A percentile compares a stretch with the other conserved stretches of the same genome.
Conservation (phyloP, 2,113 vertebrate species). For the Helogale parvula region DNA sequence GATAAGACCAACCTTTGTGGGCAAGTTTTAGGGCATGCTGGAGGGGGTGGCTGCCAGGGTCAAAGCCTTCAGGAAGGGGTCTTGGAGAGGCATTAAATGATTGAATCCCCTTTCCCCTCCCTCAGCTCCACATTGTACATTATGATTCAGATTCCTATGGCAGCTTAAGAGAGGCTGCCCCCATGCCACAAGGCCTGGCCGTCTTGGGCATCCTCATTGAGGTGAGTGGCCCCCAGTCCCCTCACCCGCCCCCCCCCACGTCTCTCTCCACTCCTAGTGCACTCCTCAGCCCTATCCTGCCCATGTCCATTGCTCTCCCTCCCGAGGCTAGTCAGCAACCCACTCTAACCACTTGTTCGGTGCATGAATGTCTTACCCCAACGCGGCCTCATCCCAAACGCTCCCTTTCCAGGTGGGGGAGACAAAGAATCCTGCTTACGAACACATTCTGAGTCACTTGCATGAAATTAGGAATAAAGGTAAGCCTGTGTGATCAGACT, state of each 20-base stretch:
- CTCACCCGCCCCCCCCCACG: not conserved
- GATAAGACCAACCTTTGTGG: not conserved
- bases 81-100: not conserved
- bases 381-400: not conserved
- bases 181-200: constrained; percentile 88
- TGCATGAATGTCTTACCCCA: not conserved
- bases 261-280: not conserved
- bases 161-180: constrained; percentile 87
- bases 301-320: not conserved
- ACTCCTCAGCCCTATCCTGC: not conserved
- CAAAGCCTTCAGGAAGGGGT: not conserved
- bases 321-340: not conserved
- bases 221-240: constrained; percentile 77
- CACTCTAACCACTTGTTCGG: not conserved
- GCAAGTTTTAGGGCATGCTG: not conserved
- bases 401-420: constrained; percentile 85
- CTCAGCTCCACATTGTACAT: constrained; percentile 93
- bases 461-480: constrained; percentile 89
- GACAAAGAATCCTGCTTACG: constrained; percentile 87
- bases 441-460: constrained; percentile 90
- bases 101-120: constrained; percentile 32
- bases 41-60: not conserved
- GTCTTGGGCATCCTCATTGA: constrained; percentile 93
- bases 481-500: constrained; percentile 68
- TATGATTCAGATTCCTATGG: constrained; percentile 90